Base-by-base conservation (phyloP, 2,888 invertebrate species). In the Odontocerum albicorne region DNA sequence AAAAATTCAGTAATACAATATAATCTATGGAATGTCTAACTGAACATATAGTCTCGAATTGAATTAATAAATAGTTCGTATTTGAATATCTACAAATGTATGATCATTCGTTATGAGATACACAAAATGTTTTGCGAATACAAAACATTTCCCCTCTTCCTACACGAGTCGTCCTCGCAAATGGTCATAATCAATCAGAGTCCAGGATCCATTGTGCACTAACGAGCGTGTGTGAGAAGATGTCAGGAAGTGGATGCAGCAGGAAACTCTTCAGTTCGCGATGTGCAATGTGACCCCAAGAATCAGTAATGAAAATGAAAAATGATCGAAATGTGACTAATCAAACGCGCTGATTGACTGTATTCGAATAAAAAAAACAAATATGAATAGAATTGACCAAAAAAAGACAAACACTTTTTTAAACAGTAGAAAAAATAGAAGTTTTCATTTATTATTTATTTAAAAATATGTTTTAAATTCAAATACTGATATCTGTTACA, bases 151-250 rank as follows among this genome's bases (percentile, higher is more conserved):
- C 46, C n/a, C n/a, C n/a, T n/a, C n/a, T n/a, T n/a, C n/a, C n/a
- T n/a, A n/a, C n/a, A n/a, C n/a, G n/a, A n/a, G 51, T n/a, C n/a
- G n/a, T n/a, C n/a, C n/a, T n/a, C n/a, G n/a, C 33, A 10, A 59
- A 59, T 59, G 19, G 59, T 59, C 59, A 55, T 49, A 59, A 59
- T 59, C 59, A 59, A 59, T 59, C 59, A 59, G 31, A 42, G 47
- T 44, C 52, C 27, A 1, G 16, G 27, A 19, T 42, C 55, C 43
- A 50, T 59, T 59, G 59, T 59, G 49, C 19, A 7, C 35, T 46
- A 40, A 40, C 53, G 39, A 38, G 51, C 17, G 20, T n/a, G 15
- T 32, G 46, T 32, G 44, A 22, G 13, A 36, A 13, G 17, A 42
- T 15, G 47, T 13, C 31, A 54, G 50, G 54, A 50, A 50, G 50